Evolutionary conservation across 2,888 invertebrate genomes (phyloP).

Genomic region (Cremastinae sp.): DNA sequence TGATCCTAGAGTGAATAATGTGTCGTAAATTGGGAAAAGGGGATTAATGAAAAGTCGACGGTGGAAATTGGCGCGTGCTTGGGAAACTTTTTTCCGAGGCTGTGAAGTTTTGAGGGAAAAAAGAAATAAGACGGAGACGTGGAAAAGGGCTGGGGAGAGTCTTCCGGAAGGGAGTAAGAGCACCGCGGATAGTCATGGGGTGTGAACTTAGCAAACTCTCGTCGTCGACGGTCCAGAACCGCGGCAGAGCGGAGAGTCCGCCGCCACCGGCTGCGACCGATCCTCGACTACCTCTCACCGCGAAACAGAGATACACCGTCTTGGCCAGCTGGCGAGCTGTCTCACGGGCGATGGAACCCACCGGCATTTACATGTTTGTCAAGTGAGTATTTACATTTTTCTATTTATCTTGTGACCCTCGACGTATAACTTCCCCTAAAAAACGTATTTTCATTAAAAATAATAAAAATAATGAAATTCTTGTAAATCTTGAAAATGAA

Average conservation of each 20-base stretch:
- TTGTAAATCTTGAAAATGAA: too few species aligned
- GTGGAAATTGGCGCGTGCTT: conserved; percentile 6
- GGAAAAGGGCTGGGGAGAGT: neutral
- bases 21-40: neutral
- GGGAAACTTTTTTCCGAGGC: conserved; percentile 1
- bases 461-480: too few species aligned
- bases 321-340: conserved; percentile 96
- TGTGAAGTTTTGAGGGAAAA: conserved; percentile 4
- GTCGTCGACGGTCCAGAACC: conserved; percentile 79
- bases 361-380: conserved; percentile 94
- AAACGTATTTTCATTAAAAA: too few species aligned
- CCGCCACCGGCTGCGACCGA: conserved; percentile 87
- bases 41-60: conserved; percentile 20
- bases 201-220: conserved; percentile 90
- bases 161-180: neutral
- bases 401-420: neutral
- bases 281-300: conserved; percentile 90
- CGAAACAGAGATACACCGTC: conserved; percentile 93
- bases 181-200: conserved; percentile 83
- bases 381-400: conserved; percentile 84
- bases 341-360: conserved; percentile 92
- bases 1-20: conserved; percentile 16
- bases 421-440: neutral
- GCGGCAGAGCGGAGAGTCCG: conserved; percentile 82
- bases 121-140: neutral